Percentiles rank a stretch among this genome's conserved stretches.
phyloP scores from a whole-genome alignment of 2,113 vertebrate species.

The Antennarius striatus region DNA sequence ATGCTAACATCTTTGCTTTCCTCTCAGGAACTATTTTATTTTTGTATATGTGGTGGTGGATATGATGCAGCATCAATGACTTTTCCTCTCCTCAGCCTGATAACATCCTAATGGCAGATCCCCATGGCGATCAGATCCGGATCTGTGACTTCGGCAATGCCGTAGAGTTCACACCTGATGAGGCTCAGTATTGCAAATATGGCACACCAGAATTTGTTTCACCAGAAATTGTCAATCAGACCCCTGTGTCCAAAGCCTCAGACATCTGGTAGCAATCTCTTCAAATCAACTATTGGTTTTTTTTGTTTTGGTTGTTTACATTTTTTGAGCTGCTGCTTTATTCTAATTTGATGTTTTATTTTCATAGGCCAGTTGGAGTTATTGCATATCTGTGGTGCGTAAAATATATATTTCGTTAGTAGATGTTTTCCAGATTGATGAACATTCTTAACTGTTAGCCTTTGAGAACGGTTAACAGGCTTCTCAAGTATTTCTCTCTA shows the following conservation, averaged over 20 bases:
- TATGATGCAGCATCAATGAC: neutral
- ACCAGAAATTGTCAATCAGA: slow-evolving; percentile 96
- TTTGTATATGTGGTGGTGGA: neutral
- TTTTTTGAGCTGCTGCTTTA: neutral
- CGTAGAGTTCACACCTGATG: slow-evolving; percentile 81
- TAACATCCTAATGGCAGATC: slow-evolving; percentile 92
- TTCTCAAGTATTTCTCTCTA: slow-evolving; percentile 5
- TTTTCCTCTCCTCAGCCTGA: slow-evolving; percentile 83
- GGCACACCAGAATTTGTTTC: slow-evolving; percentile 96
- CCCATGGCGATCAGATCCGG: slow-evolving; percentile 86
- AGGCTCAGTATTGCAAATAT: slow-evolving; percentile 92
- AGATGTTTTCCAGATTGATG: too few species aligned
- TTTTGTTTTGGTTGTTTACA: neutral
- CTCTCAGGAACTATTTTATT: neutral
- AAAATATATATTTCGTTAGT: neutral
- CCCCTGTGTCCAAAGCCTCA: slow-evolving; percentile 88
- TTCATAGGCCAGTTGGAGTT: slow-evolving; percentile 89
- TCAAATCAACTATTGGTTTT: neutral
- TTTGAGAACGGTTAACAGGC: too few species aligned
- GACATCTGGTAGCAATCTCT: slow-evolving; percentile 87
- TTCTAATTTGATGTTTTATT: slow-evolving; percentile 5
- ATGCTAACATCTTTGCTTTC: too few species aligned
- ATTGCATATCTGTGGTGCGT: slow-evolving; percentile 93
- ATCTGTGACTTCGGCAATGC: slow-evolving; percentile 96
- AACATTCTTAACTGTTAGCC: too few species aligned